Evolutionary conservation across 2,113 vertebrate genomes (phyloP).

Genomic region (Oreochromis tanganicae): DNA sequence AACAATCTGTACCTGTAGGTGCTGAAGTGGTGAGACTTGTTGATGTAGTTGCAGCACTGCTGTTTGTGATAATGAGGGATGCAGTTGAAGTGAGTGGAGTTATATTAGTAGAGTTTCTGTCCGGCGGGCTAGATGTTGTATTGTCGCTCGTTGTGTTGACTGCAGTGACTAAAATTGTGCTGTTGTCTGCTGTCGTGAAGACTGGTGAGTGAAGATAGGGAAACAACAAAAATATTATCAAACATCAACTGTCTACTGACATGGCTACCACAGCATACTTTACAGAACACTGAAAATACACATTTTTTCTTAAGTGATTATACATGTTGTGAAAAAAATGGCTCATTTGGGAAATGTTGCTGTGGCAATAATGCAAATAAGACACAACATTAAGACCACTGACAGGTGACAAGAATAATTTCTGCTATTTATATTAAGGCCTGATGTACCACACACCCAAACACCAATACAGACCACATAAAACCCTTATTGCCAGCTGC

Average conservation of each 20-base stretch:
- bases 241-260: background rate
- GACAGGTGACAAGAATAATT: background rate
- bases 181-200: background rate
- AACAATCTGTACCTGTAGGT: background rate
- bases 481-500: background rate
- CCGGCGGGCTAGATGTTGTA: accelerated
- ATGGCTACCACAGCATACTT: background rate
- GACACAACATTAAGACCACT: background rate
- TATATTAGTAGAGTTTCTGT: background rate
- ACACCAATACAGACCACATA: background rate
- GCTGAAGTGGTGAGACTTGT: background rate
- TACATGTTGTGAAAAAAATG: background rate
- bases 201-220: background rate
- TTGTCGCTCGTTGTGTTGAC: background rate
- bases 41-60: background rate
- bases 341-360: background rate
- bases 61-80: background rate
- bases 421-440: background rate
- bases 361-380: background rate
- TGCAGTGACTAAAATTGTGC: background rate
- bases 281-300: background rate
- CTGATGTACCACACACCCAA: background rate
- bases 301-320: background rate
- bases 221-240: accelerated
- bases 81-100: background rate